Conservation (phyloP, 2,888 invertebrate species). For the Belgica antarctica region DNA sequence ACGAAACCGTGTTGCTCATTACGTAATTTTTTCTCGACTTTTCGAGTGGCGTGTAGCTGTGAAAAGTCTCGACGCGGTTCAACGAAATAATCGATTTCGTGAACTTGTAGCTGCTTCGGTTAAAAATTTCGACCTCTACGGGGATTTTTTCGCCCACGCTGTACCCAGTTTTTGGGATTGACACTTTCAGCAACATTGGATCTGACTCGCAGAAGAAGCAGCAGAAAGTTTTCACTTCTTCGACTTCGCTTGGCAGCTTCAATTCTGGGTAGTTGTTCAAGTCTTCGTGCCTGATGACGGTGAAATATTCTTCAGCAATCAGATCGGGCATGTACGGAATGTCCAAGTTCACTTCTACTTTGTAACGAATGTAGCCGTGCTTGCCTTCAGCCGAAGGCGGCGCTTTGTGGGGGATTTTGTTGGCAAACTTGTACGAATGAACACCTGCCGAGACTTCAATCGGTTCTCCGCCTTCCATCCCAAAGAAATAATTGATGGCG, state of each 20-base stretch:
- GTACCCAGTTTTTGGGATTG: constrained; percentile 28
- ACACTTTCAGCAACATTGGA: constrained; percentile 30
- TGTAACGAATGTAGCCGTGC: constrained; percentile 59
- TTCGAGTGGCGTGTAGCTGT: background rate
- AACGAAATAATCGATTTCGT: background rate
- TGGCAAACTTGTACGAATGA: constrained; percentile 57
- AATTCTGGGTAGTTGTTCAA: background rate
- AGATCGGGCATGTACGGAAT: constrained; percentile 60
- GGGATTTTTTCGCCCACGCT: constrained; percentile 15
- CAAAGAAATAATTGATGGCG: constrained; percentile 55
- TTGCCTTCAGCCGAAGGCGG: constrained; percentile 59
- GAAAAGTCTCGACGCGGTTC: background rate
- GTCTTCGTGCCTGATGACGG: constrained; percentile 10
- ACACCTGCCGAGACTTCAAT: constrained; percentile 55
- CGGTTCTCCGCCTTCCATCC: constrained; percentile 52
- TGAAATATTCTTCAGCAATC: background rate
- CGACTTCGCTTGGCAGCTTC: background rate
- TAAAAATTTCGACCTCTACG: background rate
- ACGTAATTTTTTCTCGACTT: background rate
- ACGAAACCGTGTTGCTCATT: background rate
- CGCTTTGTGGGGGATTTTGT: constrained; percentile 55
- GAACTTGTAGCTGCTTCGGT: background rate
- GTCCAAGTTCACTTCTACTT: constrained; percentile 60
- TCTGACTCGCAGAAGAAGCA: constrained; percentile 36
- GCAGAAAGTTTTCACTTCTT: constrained; percentile 33